Percentiles rank a stretch among this genome's conserved stretches.
These are phyloP conservation scores for Andrena haemorrhoa DNA, from an alignment of 2,888 invertebrate species.

Conservation along the genomic window DNA sequence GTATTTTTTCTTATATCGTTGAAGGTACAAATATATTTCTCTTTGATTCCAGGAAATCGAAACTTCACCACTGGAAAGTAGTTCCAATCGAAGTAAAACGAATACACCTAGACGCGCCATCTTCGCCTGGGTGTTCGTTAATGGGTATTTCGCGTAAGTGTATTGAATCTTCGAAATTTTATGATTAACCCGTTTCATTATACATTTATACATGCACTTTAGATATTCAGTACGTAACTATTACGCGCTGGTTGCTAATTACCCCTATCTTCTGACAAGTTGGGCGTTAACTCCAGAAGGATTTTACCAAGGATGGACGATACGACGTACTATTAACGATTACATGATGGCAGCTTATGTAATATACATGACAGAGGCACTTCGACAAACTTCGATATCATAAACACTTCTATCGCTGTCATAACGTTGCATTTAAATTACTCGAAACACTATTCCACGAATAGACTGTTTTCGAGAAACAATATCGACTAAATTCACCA, in stretches of 20 bases:
- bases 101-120: neutral
- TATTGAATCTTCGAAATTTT: neutral
- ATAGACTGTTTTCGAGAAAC: neutral
- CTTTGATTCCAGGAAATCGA: constrained; percentile 6
- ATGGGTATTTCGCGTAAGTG: constrained; percentile 70
- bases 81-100: neutral
- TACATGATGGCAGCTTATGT: constrained; percentile 75
- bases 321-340: constrained; percentile 70
- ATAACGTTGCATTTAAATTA: neutral
- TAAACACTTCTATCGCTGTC: neutral
- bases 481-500: neutral
- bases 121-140: constrained; percentile 66
- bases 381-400: constrained; percentile 50
- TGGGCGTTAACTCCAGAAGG: constrained; percentile 68
- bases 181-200: neutral
- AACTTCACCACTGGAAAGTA: too few relatives aligned
- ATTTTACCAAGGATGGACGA: constrained; percentile 73
- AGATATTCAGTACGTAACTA: constrained; percentile 60
- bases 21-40: neutral
- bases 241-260: constrained; percentile 67
- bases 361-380: constrained; percentile 74
- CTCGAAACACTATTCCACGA: neutral
- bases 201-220: neutral
- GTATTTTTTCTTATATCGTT: neutral
- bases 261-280: constrained; percentile 70